phyloP scores from a whole-genome alignment of 2,113 vertebrate genomes.

The Lamprologus callipterus region DNA sequence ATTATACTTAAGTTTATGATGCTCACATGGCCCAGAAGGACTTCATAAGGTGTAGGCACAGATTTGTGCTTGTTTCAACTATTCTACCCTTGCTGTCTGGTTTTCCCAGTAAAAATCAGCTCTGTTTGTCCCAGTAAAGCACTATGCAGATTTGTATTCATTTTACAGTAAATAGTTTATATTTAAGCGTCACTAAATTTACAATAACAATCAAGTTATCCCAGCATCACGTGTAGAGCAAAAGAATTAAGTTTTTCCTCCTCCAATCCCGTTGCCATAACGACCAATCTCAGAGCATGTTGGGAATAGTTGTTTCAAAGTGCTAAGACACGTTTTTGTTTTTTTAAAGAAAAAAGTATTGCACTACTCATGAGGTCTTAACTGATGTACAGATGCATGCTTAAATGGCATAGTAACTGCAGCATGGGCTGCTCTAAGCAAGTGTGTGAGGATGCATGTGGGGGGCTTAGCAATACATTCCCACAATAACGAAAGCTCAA shows the following conservation, averaged over 20 bases:
- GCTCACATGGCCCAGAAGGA: background rate
- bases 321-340: slow-evolving; percentile 25
- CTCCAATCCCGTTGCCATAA: background rate
- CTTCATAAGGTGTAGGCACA: slow-evolving; percentile 17
- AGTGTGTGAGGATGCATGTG: background rate
- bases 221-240: background rate
- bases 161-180: slow-evolving; percentile 13
- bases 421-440: slow-evolving; percentile 1
- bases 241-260: background rate
- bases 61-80: background rate
- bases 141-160: background rate
- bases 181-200: slow-evolving; percentile 16
- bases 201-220: slow-evolving; percentile 20
- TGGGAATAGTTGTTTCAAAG: slow-evolving; percentile 43
- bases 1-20: background rate
- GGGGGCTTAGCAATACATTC: background rate
- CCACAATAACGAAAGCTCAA: background rate
- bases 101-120: background rate
- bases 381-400: background rate
- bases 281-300: slow-evolving; percentile 8
- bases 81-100: background rate
- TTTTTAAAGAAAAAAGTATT: slow-evolving; percentile 27
- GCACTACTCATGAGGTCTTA: slow-evolving; percentile 51
- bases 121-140: slow-evolving; percentile 9
- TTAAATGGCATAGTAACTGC: background rate